Base-by-base conservation (phyloP, 2,113 vertebrate genomes). In the Heptranchias perlo region DNA sequence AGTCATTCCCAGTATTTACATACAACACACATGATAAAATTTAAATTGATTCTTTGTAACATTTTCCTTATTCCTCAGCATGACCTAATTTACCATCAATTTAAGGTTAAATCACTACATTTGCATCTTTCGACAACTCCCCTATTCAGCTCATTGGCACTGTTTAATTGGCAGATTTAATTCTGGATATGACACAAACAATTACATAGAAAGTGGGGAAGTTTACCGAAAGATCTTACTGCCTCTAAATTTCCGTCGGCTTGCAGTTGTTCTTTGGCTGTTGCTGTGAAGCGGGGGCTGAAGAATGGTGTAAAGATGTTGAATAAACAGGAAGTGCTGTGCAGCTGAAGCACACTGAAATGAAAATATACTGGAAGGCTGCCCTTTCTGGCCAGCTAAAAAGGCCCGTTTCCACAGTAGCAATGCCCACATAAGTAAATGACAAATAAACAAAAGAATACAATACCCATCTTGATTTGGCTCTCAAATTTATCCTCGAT, bases 291-390 rank as follows among this genome's bases (percentile, higher is more conserved):
- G 98, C 97, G 97, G 98, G 98, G 98, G 97, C 97, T 97, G 97
- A 97, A 97, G 98, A 98, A 98, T 98, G 98, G 98, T 98, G 98
- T 98, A 98, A 98, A 98, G 98, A 98, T 97, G 98, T 98, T 98
- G 98, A 99, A 99, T 99, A 99, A 99, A 99, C 99, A 99, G 99
- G 98, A 99, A 98, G 98, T 98, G 98, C 98, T 97, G 98, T 97
- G 98, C 97, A 98, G 98, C 98, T 97, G 97, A 98, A 98, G 98
- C 97, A 97, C 98, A 98, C 97, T 97, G 97, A 98, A 98, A 98
- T 98, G 97, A 98, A 98, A 97, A 98, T 97, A 97, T 97, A 97
- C 97, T 98, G 98, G 98, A 99, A 98, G 97, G 96, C 97, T 98
- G 98, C 97, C 98, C 97, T 98, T 98, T 97, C 96, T 97, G 97